These are phyloP conservation scores for Gobio occitaniae DNA, from an alignment of 2,797 vertebrate genomes.

Conservation along the genomic window DNA sequence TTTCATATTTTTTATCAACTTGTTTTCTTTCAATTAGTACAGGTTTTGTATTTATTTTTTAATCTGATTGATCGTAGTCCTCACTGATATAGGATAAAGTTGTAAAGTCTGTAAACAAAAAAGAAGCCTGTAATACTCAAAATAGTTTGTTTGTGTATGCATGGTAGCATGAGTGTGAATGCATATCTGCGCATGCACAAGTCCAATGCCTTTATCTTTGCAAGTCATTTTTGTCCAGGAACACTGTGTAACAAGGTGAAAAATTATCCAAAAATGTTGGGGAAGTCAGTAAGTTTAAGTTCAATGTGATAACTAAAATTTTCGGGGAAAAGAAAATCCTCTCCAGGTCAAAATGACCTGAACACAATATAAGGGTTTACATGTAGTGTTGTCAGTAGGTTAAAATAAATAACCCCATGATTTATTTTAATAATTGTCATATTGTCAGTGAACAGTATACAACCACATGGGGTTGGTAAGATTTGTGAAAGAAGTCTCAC, in stretches of 20 bases:
- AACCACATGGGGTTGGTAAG: neutral
- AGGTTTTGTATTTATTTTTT: neutral
- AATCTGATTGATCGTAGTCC: too few species aligned
- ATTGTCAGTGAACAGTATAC: neutral
- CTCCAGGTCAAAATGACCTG: neutral
- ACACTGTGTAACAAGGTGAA: neutral
- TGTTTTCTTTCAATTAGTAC: neutral
- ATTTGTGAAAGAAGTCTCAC: neutral
- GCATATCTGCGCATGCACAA: too few species aligned
- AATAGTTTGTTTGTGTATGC: neutral
- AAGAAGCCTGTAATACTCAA: neutral
- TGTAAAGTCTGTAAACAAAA: neutral
- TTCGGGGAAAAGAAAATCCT: neutral
- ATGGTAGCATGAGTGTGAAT: too few species aligned
- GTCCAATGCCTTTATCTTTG: too few species aligned
- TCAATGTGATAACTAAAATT: neutral
- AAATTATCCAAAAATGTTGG: neutral
- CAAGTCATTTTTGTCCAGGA: neutral
- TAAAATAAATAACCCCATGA: neutral
- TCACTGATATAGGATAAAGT: neutral
- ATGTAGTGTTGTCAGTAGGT: neutral
- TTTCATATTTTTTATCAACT: neutral
- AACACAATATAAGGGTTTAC: neutral
- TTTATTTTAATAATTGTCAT: neutral
- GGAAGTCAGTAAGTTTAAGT: neutral